Evolutionary conservation across 2,113 vertebrate genomes (phyloP), one percentile per base, ranked within the genome.

Genomic region (Lamprologus callipterus): DNA sequence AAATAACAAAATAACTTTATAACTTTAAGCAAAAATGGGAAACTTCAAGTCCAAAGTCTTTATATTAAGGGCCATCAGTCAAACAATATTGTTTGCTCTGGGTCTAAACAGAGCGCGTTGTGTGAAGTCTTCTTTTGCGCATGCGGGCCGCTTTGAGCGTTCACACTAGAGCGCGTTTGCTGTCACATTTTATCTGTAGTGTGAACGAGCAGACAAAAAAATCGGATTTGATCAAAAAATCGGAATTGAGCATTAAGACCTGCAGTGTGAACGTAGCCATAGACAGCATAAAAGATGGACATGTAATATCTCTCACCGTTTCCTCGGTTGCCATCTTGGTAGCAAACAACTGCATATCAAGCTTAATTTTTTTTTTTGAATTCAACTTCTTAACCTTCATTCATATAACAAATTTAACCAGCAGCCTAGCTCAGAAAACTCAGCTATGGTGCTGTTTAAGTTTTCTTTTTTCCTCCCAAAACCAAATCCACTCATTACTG

Each of bases 171-270:
- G 42, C 3, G 6, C 13, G 13, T 45, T 45, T 45, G 42, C 13
- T 45, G 6, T 45, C 13, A 0, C 42, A 45, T 45, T 45, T 45
- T 45, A 45, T 45, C 4, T 45, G 42, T 45, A 45, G 13, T 45
- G 42, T 45, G 42, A 45, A 45, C 13, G 0, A 0, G 42, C 13
- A 45, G 42, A 45, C 42, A 45, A 45, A 45, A 45, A 45, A 45
- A 45, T 45, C 6, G 6, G 6, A 45, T 14, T 45, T 45, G 42
- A 45, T 45, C 42, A 45, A 45, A 45, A 45, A 45, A 45, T 45
- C 42, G 3, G 13, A 45, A 45, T 31, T 31, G 28, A 31, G 28
- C 28, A 31, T 45, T 45, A 45, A 45, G 42, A 2, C 42, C 13
- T 45, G 42, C 42, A 45, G 13, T 45, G 42, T 45, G 42, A 45